phyloP scores from a whole-genome alignment of 2,888 invertebrate genomes.

The Odontocerum albicorne region DNA sequence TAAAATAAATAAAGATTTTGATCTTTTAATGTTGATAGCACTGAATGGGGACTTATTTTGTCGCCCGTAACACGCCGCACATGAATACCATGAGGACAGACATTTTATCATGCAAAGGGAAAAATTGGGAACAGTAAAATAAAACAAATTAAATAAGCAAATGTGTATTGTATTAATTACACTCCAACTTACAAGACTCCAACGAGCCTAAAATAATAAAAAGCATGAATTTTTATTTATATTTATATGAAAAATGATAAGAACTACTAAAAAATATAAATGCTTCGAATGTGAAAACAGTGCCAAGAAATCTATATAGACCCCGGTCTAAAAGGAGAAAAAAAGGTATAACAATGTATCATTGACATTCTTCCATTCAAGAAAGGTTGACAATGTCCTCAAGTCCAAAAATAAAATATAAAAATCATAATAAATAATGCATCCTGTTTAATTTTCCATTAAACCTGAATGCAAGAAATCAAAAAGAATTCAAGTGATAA shows the following conservation, averaged over 20 bases:
- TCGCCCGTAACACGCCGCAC: too few relatives aligned
- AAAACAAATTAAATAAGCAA: conserved; percentile 30
- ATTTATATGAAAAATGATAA: conserved; percentile 21
- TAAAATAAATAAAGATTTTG: too few relatives aligned
- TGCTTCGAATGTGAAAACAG: conserved; percentile 15
- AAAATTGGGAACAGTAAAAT: too few relatives aligned
- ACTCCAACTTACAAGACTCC: conserved; percentile 29
- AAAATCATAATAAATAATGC: too few relatives aligned
- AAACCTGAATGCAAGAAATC: too few relatives aligned
- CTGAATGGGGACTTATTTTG: too few relatives aligned
- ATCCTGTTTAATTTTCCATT: too few relatives aligned
- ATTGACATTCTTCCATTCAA: too few relatives aligned
- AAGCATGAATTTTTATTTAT: conserved; percentile 28
- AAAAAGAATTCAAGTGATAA: not conserved
- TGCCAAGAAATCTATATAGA: conserved; percentile 5
- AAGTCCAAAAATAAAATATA: not conserved
- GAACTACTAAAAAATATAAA: conserved; percentile 21
- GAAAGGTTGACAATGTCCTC: not conserved
- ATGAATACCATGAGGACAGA: too few relatives aligned
- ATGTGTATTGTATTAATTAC: conserved; percentile 28
- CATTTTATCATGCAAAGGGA: too few relatives aligned
- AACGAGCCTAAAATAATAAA: conserved; percentile 28
- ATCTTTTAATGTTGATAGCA: too few relatives aligned
- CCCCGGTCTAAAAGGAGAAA: not conserved
- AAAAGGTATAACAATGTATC: too few relatives aligned